phyloP scores from a whole-genome alignment of 2,113 vertebrate species.

The Jaculus jaculus region DNA sequence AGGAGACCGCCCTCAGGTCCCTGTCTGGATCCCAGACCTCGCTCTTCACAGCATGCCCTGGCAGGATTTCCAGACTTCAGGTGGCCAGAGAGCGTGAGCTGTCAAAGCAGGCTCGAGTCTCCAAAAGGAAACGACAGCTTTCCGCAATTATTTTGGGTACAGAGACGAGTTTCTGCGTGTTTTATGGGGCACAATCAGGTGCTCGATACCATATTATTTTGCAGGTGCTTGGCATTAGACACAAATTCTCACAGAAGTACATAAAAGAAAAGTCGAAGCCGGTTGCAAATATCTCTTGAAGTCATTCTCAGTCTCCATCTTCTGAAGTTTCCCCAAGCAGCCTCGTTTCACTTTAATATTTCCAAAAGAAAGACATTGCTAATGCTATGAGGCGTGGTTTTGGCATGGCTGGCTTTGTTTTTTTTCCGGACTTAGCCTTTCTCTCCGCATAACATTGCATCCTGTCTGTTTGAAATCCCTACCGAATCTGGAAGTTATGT shows the following conservation, averaged over 20 bases:
- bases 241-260: not conserved
- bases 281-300: not conserved
- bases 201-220: not conserved
- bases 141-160: constrained; percentile 12
- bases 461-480: constrained; percentile 50
- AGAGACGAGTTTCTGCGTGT: constrained; percentile 33
- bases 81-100: not conserved
- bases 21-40: not conserved
- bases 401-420: constrained; percentile 41
- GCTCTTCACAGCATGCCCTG: not conserved
- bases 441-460: not conserved
- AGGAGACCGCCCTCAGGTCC: not conserved
- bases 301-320: not conserved
- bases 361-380: not conserved
- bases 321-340: not conserved
- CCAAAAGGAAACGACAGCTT: not conserved
- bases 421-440: constrained; percentile 32
- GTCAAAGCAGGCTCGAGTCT: not conserved
- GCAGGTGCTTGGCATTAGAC: not conserved
- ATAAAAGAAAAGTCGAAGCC: not conserved
- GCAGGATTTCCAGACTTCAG: not conserved
- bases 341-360: constrained; percentile 32
- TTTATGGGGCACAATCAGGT: not conserved
- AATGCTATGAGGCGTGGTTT: not conserved
- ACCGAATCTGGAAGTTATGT: constrained; percentile 46